Percentiles rank a stretch among this genome's conserved stretches.
phyloP scores from a whole-genome alignment of 2,888 invertebrate species.

The Yponomeuta malinellus region DNA sequence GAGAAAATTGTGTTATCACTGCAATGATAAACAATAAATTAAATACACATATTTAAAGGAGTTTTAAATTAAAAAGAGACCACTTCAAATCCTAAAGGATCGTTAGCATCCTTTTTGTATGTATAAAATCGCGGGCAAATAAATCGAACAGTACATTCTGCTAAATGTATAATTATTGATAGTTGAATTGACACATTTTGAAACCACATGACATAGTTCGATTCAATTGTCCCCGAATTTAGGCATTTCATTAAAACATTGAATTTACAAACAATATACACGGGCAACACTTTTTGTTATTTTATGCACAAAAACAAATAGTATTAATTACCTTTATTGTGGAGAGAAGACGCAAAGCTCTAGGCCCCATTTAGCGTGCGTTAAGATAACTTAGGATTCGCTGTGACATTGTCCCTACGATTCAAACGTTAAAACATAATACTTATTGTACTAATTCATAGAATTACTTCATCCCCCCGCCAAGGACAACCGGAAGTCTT shows the following conservation, averaged over 20 bases:
- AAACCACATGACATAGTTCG: not conserved
- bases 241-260: constrained; percentile 42
- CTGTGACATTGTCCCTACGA: not conserved
- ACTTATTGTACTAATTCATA: too few species aligned
- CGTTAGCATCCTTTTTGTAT: constrained; percentile 39
- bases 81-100: constrained; percentile 50
- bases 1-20: constrained; percentile 70
- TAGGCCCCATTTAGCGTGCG: constrained; percentile 33
- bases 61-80: constrained; percentile 47
- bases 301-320: constrained; percentile 49
- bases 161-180: too few species aligned
- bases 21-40: constrained; percentile 70
- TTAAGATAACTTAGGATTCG: not conserved
- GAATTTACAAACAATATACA: constrained; percentile 69
- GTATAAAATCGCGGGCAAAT: constrained; percentile 34
- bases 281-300: constrained; percentile 56
- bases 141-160: not conserved
- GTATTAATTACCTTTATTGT: not conserved
- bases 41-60: constrained; percentile 45
- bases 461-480: too few species aligned
- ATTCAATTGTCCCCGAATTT: not conserved
- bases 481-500: too few species aligned
- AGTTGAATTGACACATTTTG: too few species aligned
- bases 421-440: not conserved
- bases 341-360: not conserved